Evolutionary conservation across 2,113 vertebrate genomes (phyloP).

Genomic region (Piprites chloris): DNA sequence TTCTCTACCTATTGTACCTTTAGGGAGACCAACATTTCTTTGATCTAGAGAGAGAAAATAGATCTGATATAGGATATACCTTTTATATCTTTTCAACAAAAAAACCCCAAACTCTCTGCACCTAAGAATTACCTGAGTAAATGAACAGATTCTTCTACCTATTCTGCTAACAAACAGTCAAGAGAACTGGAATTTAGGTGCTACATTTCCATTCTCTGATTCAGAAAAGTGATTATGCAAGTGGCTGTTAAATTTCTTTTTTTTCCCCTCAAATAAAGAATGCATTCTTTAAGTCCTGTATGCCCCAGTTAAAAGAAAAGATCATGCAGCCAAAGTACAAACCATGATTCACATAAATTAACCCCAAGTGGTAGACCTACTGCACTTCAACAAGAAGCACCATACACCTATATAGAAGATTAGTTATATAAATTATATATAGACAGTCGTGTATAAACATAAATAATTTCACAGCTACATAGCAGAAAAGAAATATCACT

Average conservation of each 20-base stretch:
- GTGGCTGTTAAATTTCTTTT: neutral
- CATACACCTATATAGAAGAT: neutral
- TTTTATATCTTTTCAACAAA: neutral
- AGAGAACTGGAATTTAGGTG: neutral
- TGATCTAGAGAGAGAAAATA: neutral
- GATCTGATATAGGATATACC: neutral
- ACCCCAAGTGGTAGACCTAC: neutral
- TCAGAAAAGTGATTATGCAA: neutral
- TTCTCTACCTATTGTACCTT: neutral
- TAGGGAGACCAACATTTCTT: neutral
- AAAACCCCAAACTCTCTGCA: neutral
- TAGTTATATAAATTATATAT: neutral
- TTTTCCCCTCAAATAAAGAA: fast-evolving
- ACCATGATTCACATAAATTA: neutral
- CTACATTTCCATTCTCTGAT: neutral
- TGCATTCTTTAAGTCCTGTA: neutral
- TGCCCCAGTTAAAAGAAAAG: neutral
- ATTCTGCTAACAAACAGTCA: neutral
- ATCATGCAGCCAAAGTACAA: neutral
- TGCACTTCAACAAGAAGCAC: neutral
- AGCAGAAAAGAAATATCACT: neutral
- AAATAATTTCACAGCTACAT: neutral
- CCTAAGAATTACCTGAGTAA: neutral
- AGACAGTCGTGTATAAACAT: neutral
- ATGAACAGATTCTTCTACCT: neutral